Evolutionary conservation across 2,113 vertebrate genomes (phyloP).

Genomic region (Hiodon tergisus): DNA sequence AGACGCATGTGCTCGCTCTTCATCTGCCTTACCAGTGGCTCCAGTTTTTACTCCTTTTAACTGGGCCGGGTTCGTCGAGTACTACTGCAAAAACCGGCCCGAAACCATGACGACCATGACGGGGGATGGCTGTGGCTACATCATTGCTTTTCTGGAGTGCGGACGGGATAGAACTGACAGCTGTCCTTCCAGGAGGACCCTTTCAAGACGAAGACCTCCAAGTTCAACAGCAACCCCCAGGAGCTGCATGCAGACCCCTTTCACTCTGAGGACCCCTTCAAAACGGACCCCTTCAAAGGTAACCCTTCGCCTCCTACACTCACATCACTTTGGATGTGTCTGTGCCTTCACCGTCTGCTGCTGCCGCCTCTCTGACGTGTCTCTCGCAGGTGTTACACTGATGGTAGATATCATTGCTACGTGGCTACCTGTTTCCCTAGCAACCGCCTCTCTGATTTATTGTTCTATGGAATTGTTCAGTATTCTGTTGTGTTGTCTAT

Average conservation of each 20-base stretch:
- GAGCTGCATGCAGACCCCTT: conserved; percentile 80
- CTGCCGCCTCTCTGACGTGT: background rate
- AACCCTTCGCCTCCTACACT: conserved; percentile 63
- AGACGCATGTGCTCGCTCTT: background rate
- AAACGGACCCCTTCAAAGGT: conserved; percentile 81
- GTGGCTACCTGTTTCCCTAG: too few relatives aligned
- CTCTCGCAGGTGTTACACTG: background rate
- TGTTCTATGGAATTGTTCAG: too few relatives aligned
- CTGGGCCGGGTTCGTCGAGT: too few relatives aligned
- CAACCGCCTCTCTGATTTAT: too few relatives aligned
- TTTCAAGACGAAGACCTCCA: conserved; percentile 78
- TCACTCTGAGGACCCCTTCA: conserved; percentile 89
- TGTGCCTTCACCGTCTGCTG: background rate
- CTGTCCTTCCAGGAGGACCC: conserved; percentile 70
- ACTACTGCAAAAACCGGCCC: too few relatives aligned
- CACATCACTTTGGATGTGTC: too few relatives aligned
- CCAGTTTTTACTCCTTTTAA: too few relatives aligned
- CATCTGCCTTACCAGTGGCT: conserved; percentile 4
- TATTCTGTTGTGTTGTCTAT: too few relatives aligned
- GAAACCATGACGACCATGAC: too few relatives aligned
- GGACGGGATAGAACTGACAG: background rate
- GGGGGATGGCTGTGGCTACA: too few relatives aligned
- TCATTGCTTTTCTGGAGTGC: too few relatives aligned
- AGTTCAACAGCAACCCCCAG: conserved; percentile 72
- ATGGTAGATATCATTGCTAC: too few relatives aligned